Base-by-base conservation (phyloP, 2,113 vertebrate genomes). In the Notechis scutatus region DNA sequence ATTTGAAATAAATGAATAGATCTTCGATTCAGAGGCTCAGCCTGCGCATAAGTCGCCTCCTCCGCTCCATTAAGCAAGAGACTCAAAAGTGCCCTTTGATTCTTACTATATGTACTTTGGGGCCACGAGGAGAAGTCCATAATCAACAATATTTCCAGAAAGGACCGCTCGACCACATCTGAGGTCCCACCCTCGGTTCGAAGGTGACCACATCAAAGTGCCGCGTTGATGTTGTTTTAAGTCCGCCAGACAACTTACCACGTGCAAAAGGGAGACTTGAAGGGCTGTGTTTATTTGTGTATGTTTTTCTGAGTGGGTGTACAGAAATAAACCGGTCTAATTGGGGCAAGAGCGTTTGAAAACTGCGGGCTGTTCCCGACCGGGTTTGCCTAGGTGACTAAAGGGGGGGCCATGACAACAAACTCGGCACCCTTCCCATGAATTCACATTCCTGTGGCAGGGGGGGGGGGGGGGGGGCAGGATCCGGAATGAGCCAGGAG, bases 51-150 rank as follows among this genome's bases (percentile, higher is more conserved):
- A 81, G 74, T n/a, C 74, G 15, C 21, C 93, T 85, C 61, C 42
- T 69, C 2, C 15, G 3, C 87, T 6, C 10, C 86, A 3, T 42
- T 26, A 93, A 96, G 93, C 0, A 95, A 95, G 95, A 96, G 97
- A 96, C 96, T 95, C 96, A 95, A 39, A 96, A 96, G 95, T 92
- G 59, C 94, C 97, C 96, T 93, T 96, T 97, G 97, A 96, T 98
- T 97, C 96, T 97, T 97, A 97, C 47, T 47, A 47, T 47, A 47
- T 47, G 47, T 47, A 47, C 97, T 97, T 92, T 93, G 96, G 96
- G 96, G 97, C 91, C 96, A 94, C 94, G 69, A 81, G 7, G 7
- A 81, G 74, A 81, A 42, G 34, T 8, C n/a, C 69, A 39, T 21
- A 39, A 81, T 81, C 74, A 81, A 81, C 39, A 42, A 1, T 21